Conservation (phyloP, 2,888 invertebrate species). For the Scaptomyza caliginosa region DNA sequence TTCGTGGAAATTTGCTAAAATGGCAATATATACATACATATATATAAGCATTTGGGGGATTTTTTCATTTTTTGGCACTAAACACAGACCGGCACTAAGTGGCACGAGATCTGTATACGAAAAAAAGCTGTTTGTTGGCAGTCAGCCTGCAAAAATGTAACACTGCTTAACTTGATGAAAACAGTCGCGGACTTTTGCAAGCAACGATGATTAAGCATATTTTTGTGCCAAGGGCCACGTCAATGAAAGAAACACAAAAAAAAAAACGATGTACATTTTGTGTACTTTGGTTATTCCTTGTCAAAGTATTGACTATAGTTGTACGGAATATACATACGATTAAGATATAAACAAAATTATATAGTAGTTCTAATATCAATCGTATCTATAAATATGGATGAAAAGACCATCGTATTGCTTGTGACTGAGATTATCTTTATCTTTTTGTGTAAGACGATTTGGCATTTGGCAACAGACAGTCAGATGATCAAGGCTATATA, state of each 20-base stretch:
- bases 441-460: neutral
- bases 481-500: neutral
- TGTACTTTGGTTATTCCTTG: neutral
- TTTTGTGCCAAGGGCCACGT: conserved; percentile 48
- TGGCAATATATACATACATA: neutral
- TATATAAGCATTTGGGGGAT: conserved; percentile 1
- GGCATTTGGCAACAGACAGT: neutral
- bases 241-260: conserved; percentile 36
- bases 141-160: conserved; percentile 7
- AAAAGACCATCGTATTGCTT: neutral
- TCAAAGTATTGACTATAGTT: neutral
- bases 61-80: conserved; percentile 50
- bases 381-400: neutral
- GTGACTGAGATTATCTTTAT: neutral
- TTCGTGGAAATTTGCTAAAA: conserved; percentile 62
- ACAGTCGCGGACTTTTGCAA: conserved; percentile 15
- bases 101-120: conserved; percentile 63
- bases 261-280: too few species aligned
- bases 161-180: conserved; percentile 25
- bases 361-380: neutral
- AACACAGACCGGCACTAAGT: conserved; percentile 47
- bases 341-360: neutral
- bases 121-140: conserved; percentile 29
- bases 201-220: conserved; percentile 45
- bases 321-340: neutral